Conservation (phyloP, 2,888 invertebrate genomes). For the Nomada ferruginata region DNA sequence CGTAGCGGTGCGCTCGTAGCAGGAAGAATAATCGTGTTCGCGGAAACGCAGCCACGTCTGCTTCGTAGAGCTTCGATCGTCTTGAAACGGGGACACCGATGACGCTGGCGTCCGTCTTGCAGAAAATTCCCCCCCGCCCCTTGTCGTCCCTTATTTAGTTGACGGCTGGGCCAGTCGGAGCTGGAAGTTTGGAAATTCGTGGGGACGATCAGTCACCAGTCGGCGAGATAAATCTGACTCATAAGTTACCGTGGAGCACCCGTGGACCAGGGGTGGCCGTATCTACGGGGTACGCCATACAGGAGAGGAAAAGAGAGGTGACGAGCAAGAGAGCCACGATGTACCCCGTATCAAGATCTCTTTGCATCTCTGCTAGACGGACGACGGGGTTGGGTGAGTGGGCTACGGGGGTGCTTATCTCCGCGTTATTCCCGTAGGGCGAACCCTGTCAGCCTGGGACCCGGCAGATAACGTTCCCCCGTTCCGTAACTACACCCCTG, state of each 20-base stretch:
- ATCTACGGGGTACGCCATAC: slow-evolving; percentile 68
- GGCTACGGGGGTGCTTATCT: slow-evolving; percentile 81
- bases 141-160: background rate
- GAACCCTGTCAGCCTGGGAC: slow-evolving; percentile 82
- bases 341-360: slow-evolving; percentile 83
- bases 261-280: slow-evolving; percentile 73
- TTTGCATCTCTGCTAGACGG: slow-evolving; percentile 80
- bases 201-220: slow-evolving; percentile 80
- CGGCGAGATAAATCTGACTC: slow-evolving; percentile 83
- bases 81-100: background rate
- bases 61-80: background rate
- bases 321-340: slow-evolving; percentile 65
- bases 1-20: slow-evolving; percentile 12
- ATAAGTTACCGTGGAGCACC: slow-evolving; percentile 80
- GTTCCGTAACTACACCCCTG: slow-evolving; percentile 63
- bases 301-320: slow-evolving; percentile 61
- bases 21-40: slow-evolving; percentile 41
- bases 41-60: slow-evolving; percentile 27
- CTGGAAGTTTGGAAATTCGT: slow-evolving; percentile 74
- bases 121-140: background rate
- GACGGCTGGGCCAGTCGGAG: slow-evolving; percentile 54
- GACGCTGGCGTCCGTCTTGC: slow-evolving; percentile 1
- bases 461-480: slow-evolving; percentile 81
- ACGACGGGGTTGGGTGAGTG: slow-evolving; percentile 63
- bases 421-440: slow-evolving; percentile 83